phyloP scores from a whole-genome alignment of 2,113 vertebrate species.

The Tetrao urogallus region DNA sequence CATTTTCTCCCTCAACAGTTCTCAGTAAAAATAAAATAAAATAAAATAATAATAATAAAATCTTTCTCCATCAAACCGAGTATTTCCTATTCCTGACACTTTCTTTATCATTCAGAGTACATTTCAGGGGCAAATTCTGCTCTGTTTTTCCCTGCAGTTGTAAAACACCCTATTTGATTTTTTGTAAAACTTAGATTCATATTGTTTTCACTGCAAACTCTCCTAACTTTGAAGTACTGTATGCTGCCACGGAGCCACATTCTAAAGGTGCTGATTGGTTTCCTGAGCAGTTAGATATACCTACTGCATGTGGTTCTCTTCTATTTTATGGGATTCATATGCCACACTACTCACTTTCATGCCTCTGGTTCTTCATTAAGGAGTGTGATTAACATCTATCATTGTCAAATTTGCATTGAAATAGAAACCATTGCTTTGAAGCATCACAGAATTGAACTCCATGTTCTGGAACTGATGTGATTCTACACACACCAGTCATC shows the following conservation, averaged over 20 bases:
- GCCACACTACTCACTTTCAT: slow-evolving; percentile 50
- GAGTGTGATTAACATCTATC: slow-evolving; percentile 59
- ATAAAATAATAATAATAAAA: background rate
- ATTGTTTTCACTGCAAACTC: background rate
- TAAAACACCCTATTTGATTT: background rate
- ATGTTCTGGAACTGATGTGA: slow-evolving; percentile 64
- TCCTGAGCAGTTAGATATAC: background rate
- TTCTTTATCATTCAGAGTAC: background rate
- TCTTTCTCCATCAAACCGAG: background rate
- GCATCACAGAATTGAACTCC: slow-evolving; percentile 40
- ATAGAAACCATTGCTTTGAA: slow-evolving; percentile 67
- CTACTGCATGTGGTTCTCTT: slow-evolving; percentile 38
- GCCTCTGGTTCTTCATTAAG: slow-evolving; percentile 45
- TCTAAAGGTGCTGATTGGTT: slow-evolving; percentile 29
- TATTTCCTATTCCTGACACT: background rate
- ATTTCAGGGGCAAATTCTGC: background rate
- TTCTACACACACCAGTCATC: slow-evolving; percentile 56
- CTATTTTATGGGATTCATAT: slow-evolving; percentile 53
- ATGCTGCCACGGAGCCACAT: background rate
- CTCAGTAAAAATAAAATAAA: background rate
- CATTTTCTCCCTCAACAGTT: background rate
- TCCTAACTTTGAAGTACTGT: background rate
- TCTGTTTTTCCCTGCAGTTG: background rate
- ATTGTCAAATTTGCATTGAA: slow-evolving; percentile 71
- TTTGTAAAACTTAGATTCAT: background rate